These are phyloP conservation scores for Sebastes cheni DNA, from an alignment of 2,797 vertebrate species.

Conservation along the genomic window DNA sequence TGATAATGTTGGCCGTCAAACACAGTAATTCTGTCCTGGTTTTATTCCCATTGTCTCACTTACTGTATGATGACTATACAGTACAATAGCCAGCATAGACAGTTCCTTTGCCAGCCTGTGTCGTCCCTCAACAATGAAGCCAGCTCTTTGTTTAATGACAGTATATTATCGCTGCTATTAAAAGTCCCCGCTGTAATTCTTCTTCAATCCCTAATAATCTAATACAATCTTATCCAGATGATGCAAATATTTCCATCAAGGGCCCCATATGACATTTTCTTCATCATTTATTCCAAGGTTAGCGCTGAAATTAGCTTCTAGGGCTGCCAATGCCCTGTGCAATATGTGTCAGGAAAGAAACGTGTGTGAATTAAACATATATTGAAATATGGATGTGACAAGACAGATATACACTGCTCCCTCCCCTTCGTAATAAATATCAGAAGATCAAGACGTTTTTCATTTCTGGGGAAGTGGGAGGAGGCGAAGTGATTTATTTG, in stretches of 20 bases:
- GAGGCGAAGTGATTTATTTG: slow-evolving; percentile 56
- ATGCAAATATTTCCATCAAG: slow-evolving; percentile 53
- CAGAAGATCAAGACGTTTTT: slow-evolving; percentile 43
- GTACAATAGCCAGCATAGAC: slow-evolving; percentile 27
- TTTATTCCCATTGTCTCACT: slow-evolving; percentile 43
- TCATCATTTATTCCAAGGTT: slow-evolving; percentile 22
- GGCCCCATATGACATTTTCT: slow-evolving; percentile 28
- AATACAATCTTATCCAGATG: slow-evolving; percentile 36
- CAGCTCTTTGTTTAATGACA: slow-evolving; percentile 39
- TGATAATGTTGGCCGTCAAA: slow-evolving; percentile 29
- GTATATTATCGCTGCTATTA: slow-evolving; percentile 28
- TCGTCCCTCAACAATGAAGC: slow-evolving; percentile 36
- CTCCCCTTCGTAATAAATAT: slow-evolving; percentile 31
- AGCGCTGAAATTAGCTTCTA: slow-evolving; percentile 36
- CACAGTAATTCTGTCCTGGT: slow-evolving; percentile 28
- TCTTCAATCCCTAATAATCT: slow-evolving; percentile 15
- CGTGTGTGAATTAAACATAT: slow-evolving; percentile 45
- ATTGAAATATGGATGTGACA: slow-evolving; percentile 50
- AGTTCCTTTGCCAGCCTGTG: slow-evolving; percentile 20
- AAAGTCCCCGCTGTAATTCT: not conserved
- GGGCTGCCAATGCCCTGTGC: slow-evolving; percentile 5
- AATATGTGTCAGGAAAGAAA: slow-evolving; percentile 20
- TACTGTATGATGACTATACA: slow-evolving; percentile 23
- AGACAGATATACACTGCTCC: slow-evolving; percentile 23
- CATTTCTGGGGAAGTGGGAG: slow-evolving; percentile 1